Conservation (phyloP, 2,888 invertebrate species). For the Linyphia triangularis region DNA sequence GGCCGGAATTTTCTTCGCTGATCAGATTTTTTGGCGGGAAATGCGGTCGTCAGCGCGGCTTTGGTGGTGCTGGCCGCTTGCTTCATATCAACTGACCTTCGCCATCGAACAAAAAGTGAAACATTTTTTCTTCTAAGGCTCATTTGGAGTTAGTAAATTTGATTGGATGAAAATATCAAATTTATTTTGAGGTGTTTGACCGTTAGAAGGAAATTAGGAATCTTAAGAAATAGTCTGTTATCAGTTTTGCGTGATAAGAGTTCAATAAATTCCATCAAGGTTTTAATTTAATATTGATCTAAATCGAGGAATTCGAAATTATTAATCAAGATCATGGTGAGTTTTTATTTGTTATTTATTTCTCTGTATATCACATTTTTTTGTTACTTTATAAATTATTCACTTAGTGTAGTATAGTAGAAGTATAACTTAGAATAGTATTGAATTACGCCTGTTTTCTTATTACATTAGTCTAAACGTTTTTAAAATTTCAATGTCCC, state of each 20-base stretch:
- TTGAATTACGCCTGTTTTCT: too few species aligned
- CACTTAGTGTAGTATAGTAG: too few species aligned
- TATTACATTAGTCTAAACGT: too few species aligned
- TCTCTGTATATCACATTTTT: too few species aligned
- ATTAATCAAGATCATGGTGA: too few species aligned
- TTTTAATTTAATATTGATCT: neutral
- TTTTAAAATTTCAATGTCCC: too few species aligned
- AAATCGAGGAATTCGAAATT: neutral
- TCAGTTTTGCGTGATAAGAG: neutral
- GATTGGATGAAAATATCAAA: too few species aligned
- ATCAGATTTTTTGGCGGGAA: slow-evolving; percentile 58
- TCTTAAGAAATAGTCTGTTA: too few species aligned
- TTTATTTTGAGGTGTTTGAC: neutral
- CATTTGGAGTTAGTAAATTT: neutral
- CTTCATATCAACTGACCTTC: slow-evolving; percentile 31
- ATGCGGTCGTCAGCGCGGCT: slow-evolving; percentile 49
- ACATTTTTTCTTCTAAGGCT: neutral
- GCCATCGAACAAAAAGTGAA: neutral
- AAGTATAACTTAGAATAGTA: too few species aligned
- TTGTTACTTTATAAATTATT: too few species aligned
- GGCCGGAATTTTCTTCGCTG: slow-evolving; percentile 39
- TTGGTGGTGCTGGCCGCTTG: slow-evolving; percentile 70
- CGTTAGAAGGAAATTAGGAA: neutral
- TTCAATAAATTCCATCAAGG: neutral
- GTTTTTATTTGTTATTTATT: too few species aligned